Conservation (phyloP, 2,888 invertebrate genomes). For the Xylota sylvarum region DNA sequence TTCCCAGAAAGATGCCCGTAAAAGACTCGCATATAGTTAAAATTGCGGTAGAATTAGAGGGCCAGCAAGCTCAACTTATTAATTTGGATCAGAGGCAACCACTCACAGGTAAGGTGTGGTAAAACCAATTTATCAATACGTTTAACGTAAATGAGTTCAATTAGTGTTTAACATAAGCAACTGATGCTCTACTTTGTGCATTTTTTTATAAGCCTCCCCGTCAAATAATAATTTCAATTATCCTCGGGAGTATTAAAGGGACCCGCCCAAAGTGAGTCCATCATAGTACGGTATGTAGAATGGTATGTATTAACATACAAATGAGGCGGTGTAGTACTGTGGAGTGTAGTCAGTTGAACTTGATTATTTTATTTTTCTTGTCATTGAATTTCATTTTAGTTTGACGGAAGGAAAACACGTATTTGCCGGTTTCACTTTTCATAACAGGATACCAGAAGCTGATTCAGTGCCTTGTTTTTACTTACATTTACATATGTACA, state of each 20-base stretch:
- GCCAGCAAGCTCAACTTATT: slow-evolving; percentile 90
- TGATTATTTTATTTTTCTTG: too few species aligned
- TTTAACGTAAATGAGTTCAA: neutral
- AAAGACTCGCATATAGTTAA: slow-evolving; percentile 95
- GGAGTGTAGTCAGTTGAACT: too few species aligned
- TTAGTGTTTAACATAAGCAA: too few species aligned
- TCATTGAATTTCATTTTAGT: too few species aligned
- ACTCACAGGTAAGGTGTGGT: slow-evolving; percentile 86
- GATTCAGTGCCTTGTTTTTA: too few species aligned
- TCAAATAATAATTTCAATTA: too few species aligned
- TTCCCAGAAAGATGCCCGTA: slow-evolving; percentile 89
- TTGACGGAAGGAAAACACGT: too few species aligned
- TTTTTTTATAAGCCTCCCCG: neutral
- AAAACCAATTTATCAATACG: neutral
- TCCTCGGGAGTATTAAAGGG: neutral
- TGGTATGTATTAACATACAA: too few species aligned
- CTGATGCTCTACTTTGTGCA: neutral
- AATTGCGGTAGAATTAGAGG: slow-evolving; percentile 94
- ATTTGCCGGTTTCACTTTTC: too few species aligned
- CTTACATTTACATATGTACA: too few species aligned
- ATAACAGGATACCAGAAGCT: too few species aligned
- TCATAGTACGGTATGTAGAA: neutral
- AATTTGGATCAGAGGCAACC: slow-evolving; percentile 96
- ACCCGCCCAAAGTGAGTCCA: neutral
- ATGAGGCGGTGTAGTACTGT: too few species aligned